Evolutionary conservation across 2,113 vertebrate genomes (phyloP).

Genomic region (Sylvietta virens): DNA sequence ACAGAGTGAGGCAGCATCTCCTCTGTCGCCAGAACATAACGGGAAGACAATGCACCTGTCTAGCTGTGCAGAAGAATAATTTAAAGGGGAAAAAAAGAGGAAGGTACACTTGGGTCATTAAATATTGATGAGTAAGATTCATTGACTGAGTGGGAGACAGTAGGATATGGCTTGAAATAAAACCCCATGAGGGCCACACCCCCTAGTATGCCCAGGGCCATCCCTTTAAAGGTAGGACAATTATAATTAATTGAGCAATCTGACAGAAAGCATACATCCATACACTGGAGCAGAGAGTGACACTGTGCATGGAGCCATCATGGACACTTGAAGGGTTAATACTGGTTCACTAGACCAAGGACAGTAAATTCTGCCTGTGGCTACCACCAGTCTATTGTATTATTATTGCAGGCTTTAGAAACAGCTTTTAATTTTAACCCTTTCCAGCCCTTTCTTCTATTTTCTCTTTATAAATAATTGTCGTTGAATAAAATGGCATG

Average conservation of each 20-base stretch:
- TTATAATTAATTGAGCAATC: slow-evolving; percentile 73
- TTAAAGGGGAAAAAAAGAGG: background rate
- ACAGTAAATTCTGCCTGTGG: slow-evolving; percentile 64
- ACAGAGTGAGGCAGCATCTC: background rate
- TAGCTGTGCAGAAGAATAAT: slow-evolving; percentile 18
- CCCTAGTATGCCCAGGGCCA: slow-evolving; percentile 51
- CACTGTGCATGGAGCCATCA: slow-evolving; percentile 36
- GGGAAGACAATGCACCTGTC: slow-evolving; percentile 23
- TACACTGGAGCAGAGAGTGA: slow-evolving; percentile 28
- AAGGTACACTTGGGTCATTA: slow-evolving; percentile 50
- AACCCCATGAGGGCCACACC: slow-evolving; percentile 61
- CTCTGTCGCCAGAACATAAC: background rate
- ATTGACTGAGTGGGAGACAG: slow-evolving; percentile 58
- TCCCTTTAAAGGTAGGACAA: slow-evolving; percentile 67
- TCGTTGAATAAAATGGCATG: background rate
- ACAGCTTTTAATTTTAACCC: slow-evolving; percentile 62
- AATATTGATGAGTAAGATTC: slow-evolving; percentile 66
- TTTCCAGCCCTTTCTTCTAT: background rate
- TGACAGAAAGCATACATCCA: slow-evolving; percentile 56
- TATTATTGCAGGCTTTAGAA: slow-evolving; percentile 56
- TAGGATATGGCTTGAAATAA: slow-evolving; percentile 65
- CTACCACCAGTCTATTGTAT: slow-evolving; percentile 59
- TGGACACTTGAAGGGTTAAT: slow-evolving; percentile 65
- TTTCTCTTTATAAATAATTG: background rate
- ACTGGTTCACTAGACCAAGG: slow-evolving; percentile 54